Conservation (phyloP, 2,797 vertebrate species). For the Syngnathus rostellatus region DNA sequence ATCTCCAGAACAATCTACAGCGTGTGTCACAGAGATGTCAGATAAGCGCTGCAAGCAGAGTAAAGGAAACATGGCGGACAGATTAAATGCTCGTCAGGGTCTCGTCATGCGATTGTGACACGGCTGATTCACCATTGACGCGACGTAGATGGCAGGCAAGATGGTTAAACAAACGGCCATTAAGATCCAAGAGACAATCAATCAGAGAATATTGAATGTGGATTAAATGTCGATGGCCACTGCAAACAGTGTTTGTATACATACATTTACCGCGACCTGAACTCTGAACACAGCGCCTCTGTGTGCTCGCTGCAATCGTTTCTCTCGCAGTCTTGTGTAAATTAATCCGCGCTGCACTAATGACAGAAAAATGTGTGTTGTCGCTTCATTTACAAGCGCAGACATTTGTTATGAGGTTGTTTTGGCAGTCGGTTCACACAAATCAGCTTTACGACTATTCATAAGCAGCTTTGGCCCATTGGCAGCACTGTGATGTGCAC, state of each 20-base stretch:
- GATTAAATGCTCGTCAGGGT: conserved; percentile 36
- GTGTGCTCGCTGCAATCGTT: conserved; percentile 54
- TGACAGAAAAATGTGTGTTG: conserved; percentile 36
- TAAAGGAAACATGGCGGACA: conserved; percentile 21
- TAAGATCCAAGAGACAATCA: conserved; percentile 34
- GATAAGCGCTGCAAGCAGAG: conserved; percentile 18
- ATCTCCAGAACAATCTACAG: conserved; percentile 6
- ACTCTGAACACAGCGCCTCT: conserved; percentile 15
- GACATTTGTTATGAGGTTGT: conserved; percentile 48
- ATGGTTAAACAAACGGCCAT: conserved; percentile 47
- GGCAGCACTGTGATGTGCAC: conserved; percentile 41
- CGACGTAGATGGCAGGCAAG: conserved; percentile 28
- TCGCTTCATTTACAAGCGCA: conserved; percentile 41
- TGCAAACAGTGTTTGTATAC: conserved; percentile 38
- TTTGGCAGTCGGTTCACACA: conserved; percentile 49
- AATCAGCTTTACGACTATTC: conserved; percentile 56
- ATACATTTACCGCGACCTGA: conserved; percentile 37
- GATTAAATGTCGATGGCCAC: conserved; percentile 28
- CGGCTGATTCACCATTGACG: conserved; percentile 47
- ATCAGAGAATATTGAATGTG: not conserved
- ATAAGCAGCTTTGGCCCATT: conserved; percentile 48
- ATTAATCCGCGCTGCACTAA: conserved; percentile 48
- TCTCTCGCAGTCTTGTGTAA: not conserved
- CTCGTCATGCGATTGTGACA: conserved; percentile 26
- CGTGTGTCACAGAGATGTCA: conserved; percentile 11